Evolutionary conservation across 2,797 vertebrate genomes (phyloP).

Genomic region (Phrynocephalus guinanensis): DNA sequence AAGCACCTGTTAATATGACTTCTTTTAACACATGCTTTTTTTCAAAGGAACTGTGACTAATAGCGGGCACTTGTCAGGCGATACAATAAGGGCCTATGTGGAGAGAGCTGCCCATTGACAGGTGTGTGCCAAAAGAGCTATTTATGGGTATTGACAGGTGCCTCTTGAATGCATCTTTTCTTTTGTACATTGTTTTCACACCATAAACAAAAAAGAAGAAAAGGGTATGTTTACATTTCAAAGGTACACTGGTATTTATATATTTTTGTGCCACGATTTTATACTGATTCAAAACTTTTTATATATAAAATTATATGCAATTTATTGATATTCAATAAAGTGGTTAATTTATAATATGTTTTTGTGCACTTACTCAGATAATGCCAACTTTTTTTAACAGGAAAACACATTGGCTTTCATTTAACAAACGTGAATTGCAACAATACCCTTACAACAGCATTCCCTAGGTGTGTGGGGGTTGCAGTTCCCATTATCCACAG

Average conservation of each 20-base stretch:
- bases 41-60: conserved; percentile 81
- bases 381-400: not conserved
- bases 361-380: not conserved
- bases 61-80: conserved; percentile 80
- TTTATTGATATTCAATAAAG: conserved; percentile 89
- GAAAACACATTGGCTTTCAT: not conserved
- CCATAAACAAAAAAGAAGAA: conserved; percentile 61
- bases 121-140: conserved; percentile 78
- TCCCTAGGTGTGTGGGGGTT: not conserved
- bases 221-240: conserved; percentile 87
- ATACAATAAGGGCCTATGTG: conserved; percentile 77
- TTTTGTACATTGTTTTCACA: conserved; percentile 75
- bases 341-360: conserved; percentile 80
- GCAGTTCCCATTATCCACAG: not conserved
- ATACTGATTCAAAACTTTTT: conserved; percentile 79
- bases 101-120: conserved; percentile 68
- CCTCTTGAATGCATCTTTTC: conserved; percentile 76
- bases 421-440: not conserved
- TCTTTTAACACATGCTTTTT: conserved; percentile 80
- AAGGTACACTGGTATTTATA: conserved; percentile 90
- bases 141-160: conserved; percentile 82
- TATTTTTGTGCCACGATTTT: conserved; percentile 84
- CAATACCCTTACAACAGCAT: not conserved
- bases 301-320: conserved; percentile 82
- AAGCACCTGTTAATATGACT: conserved; percentile 83